A percentile compares a stretch with the other conserved stretches of the same genome.
These are phyloP conservation scores for Chionoecetes opilio DNA, from an alignment of 1,140 invertebrate species.

Conservation along the genomic window DNA sequence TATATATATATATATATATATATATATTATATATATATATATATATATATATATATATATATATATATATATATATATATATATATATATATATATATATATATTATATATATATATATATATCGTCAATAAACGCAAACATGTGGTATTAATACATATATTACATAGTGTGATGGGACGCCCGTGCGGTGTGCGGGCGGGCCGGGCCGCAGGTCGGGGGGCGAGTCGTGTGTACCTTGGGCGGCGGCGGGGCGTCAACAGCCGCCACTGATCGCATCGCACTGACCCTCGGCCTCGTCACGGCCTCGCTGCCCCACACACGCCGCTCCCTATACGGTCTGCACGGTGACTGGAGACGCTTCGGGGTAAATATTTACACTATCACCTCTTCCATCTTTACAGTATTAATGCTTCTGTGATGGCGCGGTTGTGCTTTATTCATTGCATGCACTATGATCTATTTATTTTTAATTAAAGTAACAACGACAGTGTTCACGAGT, in stretches of 20 bases:
- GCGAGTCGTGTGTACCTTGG: not conserved
- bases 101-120: not conserved
- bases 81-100: slow-evolving; percentile 4
- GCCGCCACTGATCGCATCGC: slow-evolving; percentile 13
- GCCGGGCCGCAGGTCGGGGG: not conserved
- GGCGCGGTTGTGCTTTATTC: not conserved
- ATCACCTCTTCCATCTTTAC: not conserved
- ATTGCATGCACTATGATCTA: not conserved
- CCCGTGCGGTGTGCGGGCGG: not conserved
- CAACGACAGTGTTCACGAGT: too few relatives aligned
- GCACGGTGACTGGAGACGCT: not conserved
- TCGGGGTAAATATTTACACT: not conserved
- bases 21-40: not conserved
- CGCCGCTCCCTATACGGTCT: slow-evolving; percentile 9
- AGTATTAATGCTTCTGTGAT: not conserved
- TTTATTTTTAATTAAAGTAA: too few relatives aligned
- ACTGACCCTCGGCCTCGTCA: slow-evolving; percentile 4
- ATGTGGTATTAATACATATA: not conserved
- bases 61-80: slow-evolving; percentile 18
- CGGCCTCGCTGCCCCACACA: not conserved
- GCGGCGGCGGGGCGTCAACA: not conserved
- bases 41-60: slow-evolving; percentile 18
- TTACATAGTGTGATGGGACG: not conserved
- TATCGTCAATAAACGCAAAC: not conserved
- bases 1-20: not conserved